Base-by-base conservation (phyloP, 2,113 vertebrate genomes). In the Daboia siamensis region DNA sequence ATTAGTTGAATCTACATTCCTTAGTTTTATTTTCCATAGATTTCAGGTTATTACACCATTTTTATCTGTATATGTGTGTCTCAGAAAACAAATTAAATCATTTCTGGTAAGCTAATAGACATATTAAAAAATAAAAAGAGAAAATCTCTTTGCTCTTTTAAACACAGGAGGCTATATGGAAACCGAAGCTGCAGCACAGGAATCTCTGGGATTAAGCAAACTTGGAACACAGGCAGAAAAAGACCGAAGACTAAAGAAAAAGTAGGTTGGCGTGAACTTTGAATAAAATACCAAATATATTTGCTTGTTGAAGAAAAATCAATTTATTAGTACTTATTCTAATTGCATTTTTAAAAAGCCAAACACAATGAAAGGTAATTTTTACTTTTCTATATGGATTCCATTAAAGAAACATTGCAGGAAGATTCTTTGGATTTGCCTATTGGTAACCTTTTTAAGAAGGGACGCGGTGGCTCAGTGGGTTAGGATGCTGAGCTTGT, bases 221-320 rank as follows among this genome's bases (percentile, higher is more conserved):
- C 98, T 99, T 93, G 99, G 99, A 96, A 99, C 99, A 39, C 99
- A 99, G 97, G 99, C 99, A 21, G 99, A 99, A 96, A 99, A 99
- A 96, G 99, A 99, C 94, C 98, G 99, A 97, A 98, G 99, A 92
- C 97, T 99, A 90, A 99, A 99, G 97, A 99, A 99, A 98, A 99
- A 99, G 99, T 99, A 98, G 98, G 99, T 98, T 93, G 90, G 5
- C 9, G 46, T 7, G 85, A 3, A 93, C 88, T 94, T 91, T 17
- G 91, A 85, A 92, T 87, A 92, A 74, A 90, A 90, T 84, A 13
- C 52, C 0, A 4, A 61, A 90, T 95, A 94, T 5, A 0, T 23
- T 23, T 48, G 39, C 69, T 74, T 56, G 10, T 44, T 29, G 26
- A 91, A 56, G 11, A n/a, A 59, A 91, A 29, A 21, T 46, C 6